Evolutionary conservation across 1,140 invertebrate species (phyloP).

Genomic region (Sitodiplosis mosellana): DNA sequence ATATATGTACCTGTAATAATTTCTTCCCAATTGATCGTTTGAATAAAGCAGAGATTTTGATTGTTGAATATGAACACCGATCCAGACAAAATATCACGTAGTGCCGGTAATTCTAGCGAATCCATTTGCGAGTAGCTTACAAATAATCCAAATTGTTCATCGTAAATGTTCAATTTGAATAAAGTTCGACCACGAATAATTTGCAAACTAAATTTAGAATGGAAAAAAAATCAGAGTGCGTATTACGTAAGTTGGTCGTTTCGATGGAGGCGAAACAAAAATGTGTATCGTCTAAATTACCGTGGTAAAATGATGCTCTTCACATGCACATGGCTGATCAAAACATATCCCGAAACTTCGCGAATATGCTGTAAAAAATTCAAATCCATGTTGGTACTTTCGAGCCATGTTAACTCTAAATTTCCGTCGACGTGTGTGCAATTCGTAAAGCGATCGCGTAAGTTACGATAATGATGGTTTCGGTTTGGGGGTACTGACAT

Average conservation of each 20-base stretch:
- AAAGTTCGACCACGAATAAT: slow-evolving; percentile 86
- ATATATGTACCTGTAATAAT: slow-evolving; percentile 42
- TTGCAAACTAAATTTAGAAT: slow-evolving; percentile 38
- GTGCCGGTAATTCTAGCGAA: slow-evolving; percentile 72
- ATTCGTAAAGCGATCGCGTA: slow-evolving; percentile 84
- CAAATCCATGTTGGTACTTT: slow-evolving; percentile 68
- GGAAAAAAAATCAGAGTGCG: too few relatives aligned
- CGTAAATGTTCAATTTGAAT: slow-evolving; percentile 66
- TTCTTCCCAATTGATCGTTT: slow-evolving; percentile 87
- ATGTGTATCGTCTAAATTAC: slow-evolving; percentile 9
- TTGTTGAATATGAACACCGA: slow-evolving; percentile 88
- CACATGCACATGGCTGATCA: slow-evolving; percentile 86
- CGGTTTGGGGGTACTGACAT: slow-evolving; percentile 82
- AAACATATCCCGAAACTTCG: slow-evolving; percentile 89
- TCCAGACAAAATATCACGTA: slow-evolving; percentile 76
- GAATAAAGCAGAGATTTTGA: slow-evolving; percentile 86
- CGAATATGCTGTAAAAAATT: slow-evolving; percentile 86
- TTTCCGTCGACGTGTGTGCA: slow-evolving; percentile 97
- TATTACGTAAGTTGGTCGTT: too few relatives aligned
- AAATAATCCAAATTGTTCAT: slow-evolving; percentile 69
- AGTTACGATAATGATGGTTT: slow-evolving; percentile 80
- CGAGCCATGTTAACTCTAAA: slow-evolving; percentile 84
- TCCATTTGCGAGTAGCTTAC: slow-evolving; percentile 76
- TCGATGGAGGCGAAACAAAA: too few relatives aligned
- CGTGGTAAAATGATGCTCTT: slow-evolving; percentile 64